A percentile compares a stretch with the other conserved stretches of the same genome.
Evolutionary conservation across 2,797 vertebrate species (phyloP).

Genomic region (Podarcis siculus): DNA sequence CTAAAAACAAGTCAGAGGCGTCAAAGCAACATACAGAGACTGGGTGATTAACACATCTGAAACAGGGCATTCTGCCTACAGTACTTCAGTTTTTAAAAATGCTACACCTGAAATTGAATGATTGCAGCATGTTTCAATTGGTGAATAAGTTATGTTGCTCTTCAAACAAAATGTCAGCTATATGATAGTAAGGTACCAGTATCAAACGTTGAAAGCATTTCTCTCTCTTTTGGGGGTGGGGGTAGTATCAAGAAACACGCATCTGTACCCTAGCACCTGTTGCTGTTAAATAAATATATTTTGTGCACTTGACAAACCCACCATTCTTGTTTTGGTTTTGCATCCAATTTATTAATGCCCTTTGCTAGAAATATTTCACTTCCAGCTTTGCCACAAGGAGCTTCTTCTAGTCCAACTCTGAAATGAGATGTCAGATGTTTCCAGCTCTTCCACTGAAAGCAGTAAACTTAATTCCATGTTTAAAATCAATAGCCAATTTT

Average conservation of each 20-base stretch:
- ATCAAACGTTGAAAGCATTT: not conserved
- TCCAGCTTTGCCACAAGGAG: slow-evolving; percentile 51
- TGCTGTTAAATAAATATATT: not conserved
- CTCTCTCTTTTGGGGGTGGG: not conserved
- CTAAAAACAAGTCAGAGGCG: not conserved
- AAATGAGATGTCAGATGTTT: slow-evolving; percentile 47
- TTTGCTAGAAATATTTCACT: slow-evolving; percentile 30
- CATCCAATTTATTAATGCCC: slow-evolving; percentile 5
- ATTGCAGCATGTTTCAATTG: not conserved
- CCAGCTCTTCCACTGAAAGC: slow-evolving; percentile 27
- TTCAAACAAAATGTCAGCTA: not conserved
- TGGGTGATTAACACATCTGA: not conserved
- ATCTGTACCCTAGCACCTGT: not conserved
- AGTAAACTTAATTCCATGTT: slow-evolving; percentile 42
- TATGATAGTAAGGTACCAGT: not conserved
- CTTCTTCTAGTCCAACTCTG: slow-evolving; percentile 49
- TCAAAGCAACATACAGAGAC: not conserved
- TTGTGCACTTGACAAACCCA: slow-evolving; percentile 14
- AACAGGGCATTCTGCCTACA: not conserved
- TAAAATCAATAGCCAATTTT: slow-evolving; percentile 57
- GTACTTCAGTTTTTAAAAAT: not conserved
- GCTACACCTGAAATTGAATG: not conserved
- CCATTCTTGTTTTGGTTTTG: not conserved
- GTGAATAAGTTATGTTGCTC: not conserved
- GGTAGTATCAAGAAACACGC: not conserved